phyloP scores from a whole-genome alignment of 2,113 vertebrate genomes.

The Tragulus kanchil region DNA sequence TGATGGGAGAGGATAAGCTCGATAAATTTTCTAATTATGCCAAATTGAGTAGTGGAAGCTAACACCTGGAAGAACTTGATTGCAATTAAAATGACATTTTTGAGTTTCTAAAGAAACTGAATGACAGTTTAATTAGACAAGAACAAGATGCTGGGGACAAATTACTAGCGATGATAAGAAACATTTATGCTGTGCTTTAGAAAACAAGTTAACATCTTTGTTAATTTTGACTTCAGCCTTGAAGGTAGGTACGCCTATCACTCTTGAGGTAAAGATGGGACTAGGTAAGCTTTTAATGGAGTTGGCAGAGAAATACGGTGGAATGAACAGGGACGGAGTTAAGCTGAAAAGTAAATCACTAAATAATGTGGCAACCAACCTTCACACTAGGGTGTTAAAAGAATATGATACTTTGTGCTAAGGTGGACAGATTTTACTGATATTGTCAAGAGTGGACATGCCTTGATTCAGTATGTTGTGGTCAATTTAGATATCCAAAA shows the following conservation, averaged over 20 bases:
- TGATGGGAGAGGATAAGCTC: conserved; percentile 10
- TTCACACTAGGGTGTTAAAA: neutral
- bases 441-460: neutral
- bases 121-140: conserved; percentile 21
- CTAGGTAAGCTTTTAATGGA: neutral
- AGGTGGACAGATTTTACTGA: neutral
- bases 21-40: conserved; percentile 60
- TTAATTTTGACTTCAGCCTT: neutral
- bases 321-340: neutral
- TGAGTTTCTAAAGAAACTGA: conserved; percentile 30
- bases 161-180: neutral
- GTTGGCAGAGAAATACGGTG: neutral
- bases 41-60: neutral
- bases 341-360: neutral
- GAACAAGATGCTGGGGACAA: neutral
- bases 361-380: neutral
- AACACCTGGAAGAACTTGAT: conserved; percentile 35
- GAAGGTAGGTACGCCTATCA: neutral
- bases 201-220: neutral
- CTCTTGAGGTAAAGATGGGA: neutral
- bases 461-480: neutral
- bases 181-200: neutral
- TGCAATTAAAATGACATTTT: conserved; percentile 56
- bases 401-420: neutral
- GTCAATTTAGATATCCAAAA: neutral